Evolutionary conservation across 2,113 vertebrate species (phyloP).

Genomic region (Bufo gargarizans): DNA sequence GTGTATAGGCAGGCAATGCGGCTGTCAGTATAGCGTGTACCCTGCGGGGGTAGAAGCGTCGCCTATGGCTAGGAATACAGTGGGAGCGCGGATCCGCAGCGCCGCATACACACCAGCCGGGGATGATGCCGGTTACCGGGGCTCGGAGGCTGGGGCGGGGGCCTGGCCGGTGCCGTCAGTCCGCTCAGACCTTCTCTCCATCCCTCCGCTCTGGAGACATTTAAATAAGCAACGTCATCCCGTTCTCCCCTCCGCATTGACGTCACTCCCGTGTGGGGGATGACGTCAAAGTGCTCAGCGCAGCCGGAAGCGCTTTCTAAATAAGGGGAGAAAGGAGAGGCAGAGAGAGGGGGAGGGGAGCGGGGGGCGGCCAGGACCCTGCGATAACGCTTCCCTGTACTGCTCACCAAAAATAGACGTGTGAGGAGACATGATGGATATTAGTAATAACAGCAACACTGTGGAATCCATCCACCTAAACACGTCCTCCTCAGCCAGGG

Average conservation of each 20-base stretch:
- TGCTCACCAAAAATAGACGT: slow-evolving; percentile 36
- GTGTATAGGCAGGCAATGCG: too few relatives aligned
- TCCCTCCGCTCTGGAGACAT: slow-evolving; percentile 50
- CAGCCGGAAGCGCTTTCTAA: slow-evolving; percentile 54
- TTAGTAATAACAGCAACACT: slow-evolving; percentile 26
- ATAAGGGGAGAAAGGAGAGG: slow-evolving; percentile 41
- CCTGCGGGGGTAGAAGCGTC: background rate
- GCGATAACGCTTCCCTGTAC: slow-evolving; percentile 14
- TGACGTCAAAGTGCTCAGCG: slow-evolving; percentile 54
- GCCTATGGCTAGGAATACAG: background rate
- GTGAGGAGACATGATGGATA: slow-evolving; percentile 40
- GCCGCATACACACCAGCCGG: background rate
- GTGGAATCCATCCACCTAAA: slow-evolving; percentile 38
- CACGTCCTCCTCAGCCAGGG: background rate
- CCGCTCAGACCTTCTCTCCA: slow-evolving; percentile 51
- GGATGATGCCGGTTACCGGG: slow-evolving; percentile 5
- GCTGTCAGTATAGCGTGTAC: too few relatives aligned
- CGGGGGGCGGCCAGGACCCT: background rate
- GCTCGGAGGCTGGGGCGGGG: background rate
- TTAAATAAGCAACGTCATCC: slow-evolving; percentile 53
- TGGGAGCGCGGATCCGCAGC: background rate
- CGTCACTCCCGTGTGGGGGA: slow-evolving; percentile 53
- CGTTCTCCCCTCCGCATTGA: slow-evolving; percentile 56
- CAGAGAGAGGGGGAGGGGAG: background rate
- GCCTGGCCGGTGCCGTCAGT: slow-evolving; percentile 20